phyloP scores from a whole-genome alignment of 2,888 invertebrate species.

The Caenorhabditis sp. region DNA sequence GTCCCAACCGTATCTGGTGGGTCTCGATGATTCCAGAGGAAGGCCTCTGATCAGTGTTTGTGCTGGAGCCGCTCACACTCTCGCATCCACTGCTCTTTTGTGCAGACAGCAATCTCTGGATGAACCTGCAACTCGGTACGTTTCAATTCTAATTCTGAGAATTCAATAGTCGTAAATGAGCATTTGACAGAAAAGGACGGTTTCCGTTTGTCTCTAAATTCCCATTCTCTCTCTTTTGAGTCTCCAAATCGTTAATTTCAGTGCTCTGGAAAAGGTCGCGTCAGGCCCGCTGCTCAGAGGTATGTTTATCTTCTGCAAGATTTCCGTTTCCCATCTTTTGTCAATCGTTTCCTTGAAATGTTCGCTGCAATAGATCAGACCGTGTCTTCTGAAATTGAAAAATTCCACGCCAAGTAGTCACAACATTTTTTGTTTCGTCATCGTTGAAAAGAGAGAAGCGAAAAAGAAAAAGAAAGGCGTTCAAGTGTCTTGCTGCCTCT shows the following conservation, averaged over 20 bases:
- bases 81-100: slow-evolving; percentile 71
- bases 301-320: no score
- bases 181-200: no score
- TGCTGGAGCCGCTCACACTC: slow-evolving; percentile 72
- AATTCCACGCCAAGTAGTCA: slow-evolving; percentile 15
- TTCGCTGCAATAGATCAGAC: background rate
- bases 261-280: slow-evolving; percentile 65
- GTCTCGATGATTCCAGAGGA: slow-evolving; percentile 68
- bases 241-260: slow-evolving; percentile 56
- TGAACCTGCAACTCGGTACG: slow-evolving; percentile 68
- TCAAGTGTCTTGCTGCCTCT: slow-evolving; percentile 6
- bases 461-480: slow-evolving; percentile 10
- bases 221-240: no score
- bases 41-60: slow-evolving; percentile 67
- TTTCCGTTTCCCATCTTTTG: no score
- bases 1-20: slow-evolving; percentile 74
- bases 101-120: slow-evolving; percentile 73
- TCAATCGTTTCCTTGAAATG: no score
- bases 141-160: slow-evolving; percentile 18
- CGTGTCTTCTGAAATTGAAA: slow-evolving; percentile 19
- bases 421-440: slow-evolving; percentile 43
- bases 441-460: slow-evolving; percentile 18
- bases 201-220: no score
- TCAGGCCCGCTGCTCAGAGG: slow-evolving; percentile 60
- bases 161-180: no score